A percentile compares a stretch with the other conserved stretches of the same genome.
Evolutionary conservation across 2,113 vertebrate species (phyloP).

Genomic region (Brachyhypopomus occidentalis): DNA sequence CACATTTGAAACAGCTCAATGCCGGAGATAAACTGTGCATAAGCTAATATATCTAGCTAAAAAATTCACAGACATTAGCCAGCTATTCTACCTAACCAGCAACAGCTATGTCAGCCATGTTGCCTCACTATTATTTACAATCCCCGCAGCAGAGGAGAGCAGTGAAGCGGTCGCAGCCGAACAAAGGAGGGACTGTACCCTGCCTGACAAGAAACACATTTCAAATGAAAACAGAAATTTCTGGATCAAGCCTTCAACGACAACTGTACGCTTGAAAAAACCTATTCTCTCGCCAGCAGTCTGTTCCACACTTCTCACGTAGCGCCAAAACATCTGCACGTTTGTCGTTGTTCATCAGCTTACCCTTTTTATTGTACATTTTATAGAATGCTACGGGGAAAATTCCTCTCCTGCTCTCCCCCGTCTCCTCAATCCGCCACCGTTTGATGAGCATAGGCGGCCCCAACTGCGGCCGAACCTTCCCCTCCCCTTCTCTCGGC

Average conservation of each 20-base stretch:
- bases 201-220: conserved; percentile 58
- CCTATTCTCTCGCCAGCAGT: conserved; percentile 15
- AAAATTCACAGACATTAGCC: conserved; percentile 36
- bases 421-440: conserved; percentile 49
- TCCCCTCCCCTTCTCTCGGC: conserved; percentile 59
- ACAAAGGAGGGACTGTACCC: conserved; percentile 57
- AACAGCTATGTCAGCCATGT: conserved; percentile 82
- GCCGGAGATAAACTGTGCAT: background rate
- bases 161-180: conserved; percentile 55
- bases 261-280: conserved; percentile 8
- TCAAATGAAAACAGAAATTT: conserved; percentile 50
- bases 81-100: conserved; percentile 60
- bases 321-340: conserved; percentile 16
- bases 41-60: conserved; percentile 13
- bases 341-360: conserved; percentile 42
- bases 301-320: conserved; percentile 3
- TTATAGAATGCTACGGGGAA: conserved; percentile 39
- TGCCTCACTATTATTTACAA: conserved; percentile 70
- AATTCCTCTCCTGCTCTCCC: conserved; percentile 52
- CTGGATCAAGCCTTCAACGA: conserved; percentile 35
- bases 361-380: conserved; percentile 51
- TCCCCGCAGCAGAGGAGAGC: conserved; percentile 62
- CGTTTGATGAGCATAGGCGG: conserved; percentile 61
- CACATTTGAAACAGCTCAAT: background rate
- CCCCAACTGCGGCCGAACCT: conserved; percentile 60